Base-by-base conservation (phyloP, 2,888 invertebrate species). In the Nemoura dubitans region DNA sequence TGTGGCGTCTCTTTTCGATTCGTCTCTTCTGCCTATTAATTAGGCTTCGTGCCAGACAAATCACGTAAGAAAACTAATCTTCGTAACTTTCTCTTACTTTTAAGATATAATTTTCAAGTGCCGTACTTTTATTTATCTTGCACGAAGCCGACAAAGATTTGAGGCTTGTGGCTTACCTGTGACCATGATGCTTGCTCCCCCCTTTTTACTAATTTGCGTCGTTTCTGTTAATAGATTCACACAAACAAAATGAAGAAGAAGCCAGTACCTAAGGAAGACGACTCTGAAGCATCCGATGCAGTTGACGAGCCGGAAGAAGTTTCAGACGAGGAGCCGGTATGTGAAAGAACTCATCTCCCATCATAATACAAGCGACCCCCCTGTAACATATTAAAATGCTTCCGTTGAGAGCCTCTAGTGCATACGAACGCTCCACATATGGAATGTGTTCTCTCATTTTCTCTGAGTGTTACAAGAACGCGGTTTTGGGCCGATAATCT, bases 271-370 rank as follows among this genome's bases (percentile, higher is more conserved):
- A 81, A 81, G 30, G 81, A 10, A 30, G 81, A 81, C 30, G 81
- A 81, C 28, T 81, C 81, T 28, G 81, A 81, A 28, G 81, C 81
- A 30, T 81, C 81, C 21, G 81, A 81, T 81, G 81, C 81, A 2
- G 81, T 81, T 10, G 81, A 81, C 30, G 81, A 81, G 81, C 81
- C 81, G 0, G 81, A 81, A 30, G 81, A 81, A 81, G 81, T 81
- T 30, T 81, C 81, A 30, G 81, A 81, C 21, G 81, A 81, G 25
- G 81, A 81, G 59, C 59, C 59, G 59, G 59, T 59, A 59, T 59
- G 59, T 59, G 59, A 59, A 21, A 59, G 14, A 7, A 14, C 2
- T 21, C 21, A 59, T 59, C 59, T 59, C 59, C 59, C 59, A 59
- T 59, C 59, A 59, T 59, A 59, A 59, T 59, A 59, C 59, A 59